These are phyloP conservation scores for Microcebus tavaratra DNA, from an alignment of 2,113 vertebrate genomes.

Conservation along the genomic window DNA sequence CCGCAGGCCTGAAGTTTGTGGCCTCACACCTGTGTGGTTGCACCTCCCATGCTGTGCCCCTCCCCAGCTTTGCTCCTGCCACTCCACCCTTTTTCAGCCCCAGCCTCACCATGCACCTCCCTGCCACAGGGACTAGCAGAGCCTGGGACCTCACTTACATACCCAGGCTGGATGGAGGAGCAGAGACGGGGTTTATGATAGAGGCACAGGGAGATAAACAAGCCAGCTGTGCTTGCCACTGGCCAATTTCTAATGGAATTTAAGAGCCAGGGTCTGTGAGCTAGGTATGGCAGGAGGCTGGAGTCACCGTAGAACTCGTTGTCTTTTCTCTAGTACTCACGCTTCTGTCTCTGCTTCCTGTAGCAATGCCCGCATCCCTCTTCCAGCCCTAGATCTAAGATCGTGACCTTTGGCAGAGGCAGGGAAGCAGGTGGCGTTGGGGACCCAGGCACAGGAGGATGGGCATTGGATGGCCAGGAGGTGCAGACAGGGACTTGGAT, in stretches of 20 bases:
- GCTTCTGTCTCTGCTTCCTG: background rate
- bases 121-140: background rate
- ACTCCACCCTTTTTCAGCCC: background rate
- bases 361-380: background rate
- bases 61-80: background rate
- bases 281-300: background rate
- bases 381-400: background rate
- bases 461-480: background rate
- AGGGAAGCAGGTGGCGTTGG: constrained; percentile 18
- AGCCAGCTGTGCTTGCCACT: background rate
- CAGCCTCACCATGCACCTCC: background rate
- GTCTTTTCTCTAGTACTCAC: background rate
- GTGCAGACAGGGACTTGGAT: constrained; percentile 45
- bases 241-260: background rate
- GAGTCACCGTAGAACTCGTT: background rate
- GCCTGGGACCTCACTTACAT: background rate
- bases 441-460: background rate
- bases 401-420: constrained; percentile 1
- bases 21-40: background rate
- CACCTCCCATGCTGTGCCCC: no score
- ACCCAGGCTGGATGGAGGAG: background rate
- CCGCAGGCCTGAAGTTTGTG: background rate
- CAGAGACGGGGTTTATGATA: background rate
- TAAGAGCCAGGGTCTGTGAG: background rate
- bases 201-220: background rate